A percentile compares a stretch with the other conserved stretches of the same genome.
Conservation (phyloP, 2,113 vertebrate species). For the Synodontis membranacea region DNA sequence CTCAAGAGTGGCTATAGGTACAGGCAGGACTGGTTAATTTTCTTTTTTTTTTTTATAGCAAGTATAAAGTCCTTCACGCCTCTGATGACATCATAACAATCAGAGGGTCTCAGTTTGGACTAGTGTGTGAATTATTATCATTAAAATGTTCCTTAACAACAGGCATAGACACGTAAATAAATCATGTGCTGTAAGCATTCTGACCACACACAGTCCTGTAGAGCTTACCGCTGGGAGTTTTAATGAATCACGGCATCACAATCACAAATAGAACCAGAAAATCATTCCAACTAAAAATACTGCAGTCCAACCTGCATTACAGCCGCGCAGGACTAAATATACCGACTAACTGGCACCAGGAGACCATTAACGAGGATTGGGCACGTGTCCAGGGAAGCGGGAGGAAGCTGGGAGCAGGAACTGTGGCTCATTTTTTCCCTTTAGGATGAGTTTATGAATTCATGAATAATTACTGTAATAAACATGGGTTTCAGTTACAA, state of each 20-base stretch:
- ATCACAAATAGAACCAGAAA: background rate
- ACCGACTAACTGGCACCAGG: background rate
- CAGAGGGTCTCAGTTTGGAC: background rate
- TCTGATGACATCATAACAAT: background rate
- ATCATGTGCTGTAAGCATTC: background rate
- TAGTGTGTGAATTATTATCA: background rate
- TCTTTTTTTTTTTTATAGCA: background rate
- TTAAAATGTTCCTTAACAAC: background rate
- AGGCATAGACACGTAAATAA: background rate
- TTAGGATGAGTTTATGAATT: conserved; percentile 5
- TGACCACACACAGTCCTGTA: background rate
- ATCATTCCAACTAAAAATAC: background rate
- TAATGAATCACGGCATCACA: background rate
- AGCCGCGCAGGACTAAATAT: background rate
- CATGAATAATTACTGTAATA: conserved; percentile 16
- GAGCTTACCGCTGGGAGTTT: background rate
- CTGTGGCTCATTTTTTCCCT: background rate
- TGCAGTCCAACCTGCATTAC: background rate
- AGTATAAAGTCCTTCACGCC: background rate
- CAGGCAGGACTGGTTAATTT: background rate
- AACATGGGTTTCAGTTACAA: background rate
- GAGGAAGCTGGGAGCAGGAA: background rate
- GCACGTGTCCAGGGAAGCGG: background rate
- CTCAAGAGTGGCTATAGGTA: background rate
- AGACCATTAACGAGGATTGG: background rate